Base-by-base conservation (phyloP, 2,113 vertebrate genomes). In the Lophura nycthemera region DNA sequence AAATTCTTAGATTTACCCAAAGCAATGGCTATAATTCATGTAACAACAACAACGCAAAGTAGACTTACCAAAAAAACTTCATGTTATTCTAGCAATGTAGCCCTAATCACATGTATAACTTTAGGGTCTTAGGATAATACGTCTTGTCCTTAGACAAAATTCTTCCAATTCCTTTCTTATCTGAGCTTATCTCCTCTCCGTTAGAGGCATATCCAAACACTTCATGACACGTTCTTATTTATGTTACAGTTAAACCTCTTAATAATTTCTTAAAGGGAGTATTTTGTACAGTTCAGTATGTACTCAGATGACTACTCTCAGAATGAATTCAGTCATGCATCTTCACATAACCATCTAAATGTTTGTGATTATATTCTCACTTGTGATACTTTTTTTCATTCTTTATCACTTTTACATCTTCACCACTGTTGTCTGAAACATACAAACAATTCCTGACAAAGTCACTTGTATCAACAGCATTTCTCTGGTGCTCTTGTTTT, bases 111-210 rank as follows among this genome's bases (percentile, higher is more conserved):
- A 48, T 40, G 43, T 61, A 32, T 61, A 90, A 88, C 70, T 24
- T 75, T 32, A 81, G 24, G 10, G 10, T 36, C 76, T 91, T 77
- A 86, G 85, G 91, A 84, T 71, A 85, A 93, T 75, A 34, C 65
- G 65, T 79, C 77, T 80, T 90, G 76, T 87, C 57, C 85, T 87
- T 85, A 77, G 61, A 82, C 24, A 92, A 78, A 93, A 94, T 92
- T 94, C 77, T 89, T 94, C 79, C 60, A 59, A 73, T 95, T 93
- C 85, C 60, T 91, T 90, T 73, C 92, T 94, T 96, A 94, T 94
- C 92, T 93, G 32, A 87, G 30, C 66, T 90, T 90, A 71, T 92
- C 83, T 90, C 21, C 60, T 92, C 65, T 74, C 71, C 1, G 0
- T 65, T 95, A 57, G 71, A 83, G 40, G 38, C 72, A 83, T 83